Percentiles rank a stretch among this genome's conserved stretches.
Evolutionary conservation across 2,113 vertebrate genomes (phyloP).

Genomic region (Calonectris borealis): DNA sequence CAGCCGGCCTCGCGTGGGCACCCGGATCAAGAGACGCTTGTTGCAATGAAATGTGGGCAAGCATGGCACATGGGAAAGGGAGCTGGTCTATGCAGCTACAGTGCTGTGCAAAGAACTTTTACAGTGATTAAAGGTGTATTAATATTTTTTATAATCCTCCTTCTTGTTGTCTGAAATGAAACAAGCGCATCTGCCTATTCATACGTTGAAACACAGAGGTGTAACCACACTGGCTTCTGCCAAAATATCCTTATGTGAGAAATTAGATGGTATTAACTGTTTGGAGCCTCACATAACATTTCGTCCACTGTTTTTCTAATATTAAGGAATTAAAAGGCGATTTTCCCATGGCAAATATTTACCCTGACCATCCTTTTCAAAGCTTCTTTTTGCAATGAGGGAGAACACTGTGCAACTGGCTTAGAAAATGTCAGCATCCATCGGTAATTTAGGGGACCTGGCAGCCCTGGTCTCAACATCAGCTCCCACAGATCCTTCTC

Average conservation of each 20-base stretch:
- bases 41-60: fast-evolving
- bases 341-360: background rate
- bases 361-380: background rate
- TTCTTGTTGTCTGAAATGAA: background rate
- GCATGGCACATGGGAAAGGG: fast-evolving
- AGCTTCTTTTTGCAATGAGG: background rate
- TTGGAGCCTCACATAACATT: background rate
- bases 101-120: background rate
- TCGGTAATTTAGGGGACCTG: background rate
- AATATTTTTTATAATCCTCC: background rate
- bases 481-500: background rate
- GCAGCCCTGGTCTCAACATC: background rate
- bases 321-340: background rate
- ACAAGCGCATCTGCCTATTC: background rate
- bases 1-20: fast-evolving
- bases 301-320: background rate
- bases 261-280: background rate
- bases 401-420: background rate
- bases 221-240: background rate
- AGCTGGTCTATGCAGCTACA: fast-evolving
- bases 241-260: background rate
- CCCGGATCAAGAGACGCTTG: fast-evolving
- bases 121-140: background rate
- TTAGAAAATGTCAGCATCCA: background rate
- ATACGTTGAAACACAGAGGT: fast-evolving